Conservation (phyloP, 1,140 invertebrate genomes). For the Ceratoteleas bidentatus region DNA sequence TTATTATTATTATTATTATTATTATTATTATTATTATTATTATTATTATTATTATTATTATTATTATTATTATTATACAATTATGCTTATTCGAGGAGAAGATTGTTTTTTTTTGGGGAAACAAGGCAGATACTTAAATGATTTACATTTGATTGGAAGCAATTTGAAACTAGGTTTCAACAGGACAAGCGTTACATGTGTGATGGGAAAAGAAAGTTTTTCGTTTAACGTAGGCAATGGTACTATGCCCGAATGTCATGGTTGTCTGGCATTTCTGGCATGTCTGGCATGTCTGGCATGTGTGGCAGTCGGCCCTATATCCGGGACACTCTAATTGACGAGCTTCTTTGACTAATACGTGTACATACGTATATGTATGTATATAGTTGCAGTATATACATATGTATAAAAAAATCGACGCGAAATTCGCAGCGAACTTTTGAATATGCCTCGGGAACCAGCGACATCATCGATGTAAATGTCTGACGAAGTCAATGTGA, state of each 20-base stretch:
- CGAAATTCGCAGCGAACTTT: too few relatives aligned
- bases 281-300: too few relatives aligned
- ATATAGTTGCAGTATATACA: neutral
- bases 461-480: conserved; percentile 34
- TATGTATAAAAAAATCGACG: too few relatives aligned
- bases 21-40: too few relatives aligned
- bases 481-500: conserved; percentile 51
- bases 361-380: neutral
- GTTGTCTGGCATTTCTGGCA: neutral
- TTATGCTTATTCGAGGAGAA: too few relatives aligned
- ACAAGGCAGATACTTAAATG: conserved; percentile 31
- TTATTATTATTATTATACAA: too few relatives aligned
- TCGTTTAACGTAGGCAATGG: conserved; percentile 48
- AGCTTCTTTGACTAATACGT: neutral
- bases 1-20: too few relatives aligned
- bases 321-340: too few relatives aligned
- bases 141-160: neutral
- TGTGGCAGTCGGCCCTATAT: too few relatives aligned
- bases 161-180: conserved; percentile 20
- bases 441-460: neutral
- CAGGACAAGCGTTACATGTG: conserved; percentile 31
- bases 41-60: too few relatives aligned
- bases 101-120: conserved; percentile 13
- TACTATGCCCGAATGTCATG: conserved; percentile 45
- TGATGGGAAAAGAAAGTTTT: conserved; percentile 16